Percentiles rank a stretch among this genome's conserved stretches.
Evolutionary conservation across 1,140 invertebrate species (phyloP).

Genomic region (Trichoplusia ni): DNA sequence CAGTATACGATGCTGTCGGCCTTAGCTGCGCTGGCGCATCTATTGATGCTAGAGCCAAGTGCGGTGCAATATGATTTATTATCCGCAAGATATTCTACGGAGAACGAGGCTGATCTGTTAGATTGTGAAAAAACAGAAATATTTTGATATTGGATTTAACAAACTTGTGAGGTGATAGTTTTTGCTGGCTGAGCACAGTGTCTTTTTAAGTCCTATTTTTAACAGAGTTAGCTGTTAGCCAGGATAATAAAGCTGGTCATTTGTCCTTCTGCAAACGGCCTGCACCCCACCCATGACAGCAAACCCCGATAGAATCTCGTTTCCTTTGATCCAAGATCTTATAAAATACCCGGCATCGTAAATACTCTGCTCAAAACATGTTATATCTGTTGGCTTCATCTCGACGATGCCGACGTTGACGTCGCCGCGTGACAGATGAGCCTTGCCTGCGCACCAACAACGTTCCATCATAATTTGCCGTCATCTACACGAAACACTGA

Average conservation of each 20-base stretch:
- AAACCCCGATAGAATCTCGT: background rate
- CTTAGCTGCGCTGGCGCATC: background rate
- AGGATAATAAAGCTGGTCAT: background rate
- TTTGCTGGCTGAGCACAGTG: too few relatives aligned
- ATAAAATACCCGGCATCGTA: background rate
- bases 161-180: too few relatives aligned
- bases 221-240: background rate
- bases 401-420: background rate
- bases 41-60: slow-evolving; percentile 12
- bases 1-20: background rate
- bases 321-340: background rate
- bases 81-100: too few relatives aligned
- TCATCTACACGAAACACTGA: background rate
- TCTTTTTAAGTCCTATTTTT: too few relatives aligned
- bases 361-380: background rate
- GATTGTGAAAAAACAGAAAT: too few relatives aligned
- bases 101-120: too few relatives aligned
- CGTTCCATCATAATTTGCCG: slow-evolving; percentile 16
- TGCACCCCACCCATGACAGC: too few relatives aligned
- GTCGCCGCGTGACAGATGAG: background rate
- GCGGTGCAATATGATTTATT: slow-evolving; percentile 8
- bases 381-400: background rate
- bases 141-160: too few relatives aligned
- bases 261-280: too few relatives aligned
- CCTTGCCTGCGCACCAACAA: background rate